Conservation (phyloP, 2,797 vertebrate species). For the Malurus leucopterus region DNA sequence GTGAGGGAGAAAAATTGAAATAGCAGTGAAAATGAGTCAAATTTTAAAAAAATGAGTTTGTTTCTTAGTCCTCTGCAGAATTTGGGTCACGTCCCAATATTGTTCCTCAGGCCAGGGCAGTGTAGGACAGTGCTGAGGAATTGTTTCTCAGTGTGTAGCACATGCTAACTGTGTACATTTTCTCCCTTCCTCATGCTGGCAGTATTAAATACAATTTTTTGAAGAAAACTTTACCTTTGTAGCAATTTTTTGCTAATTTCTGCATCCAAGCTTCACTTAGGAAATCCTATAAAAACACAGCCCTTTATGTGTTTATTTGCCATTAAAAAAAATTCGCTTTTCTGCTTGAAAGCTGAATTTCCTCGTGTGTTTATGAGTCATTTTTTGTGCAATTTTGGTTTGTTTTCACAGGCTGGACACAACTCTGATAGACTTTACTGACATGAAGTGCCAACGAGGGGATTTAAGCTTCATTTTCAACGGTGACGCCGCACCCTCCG, state of each 20-base stretch:
- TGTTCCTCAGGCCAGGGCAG: background rate
- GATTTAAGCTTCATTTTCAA: slow-evolving; percentile 98
- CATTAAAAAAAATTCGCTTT: background rate
- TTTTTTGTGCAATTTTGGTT: background rate
- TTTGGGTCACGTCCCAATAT: background rate
- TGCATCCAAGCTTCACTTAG: background rate
- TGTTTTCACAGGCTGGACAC: slow-evolving; percentile 87
- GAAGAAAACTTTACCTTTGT: background rate
- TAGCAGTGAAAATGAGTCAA: background rate
- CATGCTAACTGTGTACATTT: fast-evolving
- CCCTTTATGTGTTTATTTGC: background rate
- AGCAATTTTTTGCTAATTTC: background rate
- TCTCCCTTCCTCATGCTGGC: background rate
- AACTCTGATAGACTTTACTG: slow-evolving; percentile 96
- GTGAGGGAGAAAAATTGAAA: background rate
- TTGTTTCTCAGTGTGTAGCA: background rate
- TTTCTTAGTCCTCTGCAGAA: background rate
- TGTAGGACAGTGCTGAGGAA: background rate
- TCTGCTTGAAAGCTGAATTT: background rate
- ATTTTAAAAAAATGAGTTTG: background rate
- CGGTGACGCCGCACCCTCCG: slow-evolving; percentile 88
- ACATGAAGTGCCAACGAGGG: slow-evolving; percentile 99
- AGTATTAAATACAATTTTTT: background rate
- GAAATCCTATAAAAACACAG: fast-evolving
- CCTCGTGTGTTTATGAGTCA: fast-evolving